Conservation (phyloP, 2,797 vertebrate species). For the Bradypodion ventrale region DNA sequence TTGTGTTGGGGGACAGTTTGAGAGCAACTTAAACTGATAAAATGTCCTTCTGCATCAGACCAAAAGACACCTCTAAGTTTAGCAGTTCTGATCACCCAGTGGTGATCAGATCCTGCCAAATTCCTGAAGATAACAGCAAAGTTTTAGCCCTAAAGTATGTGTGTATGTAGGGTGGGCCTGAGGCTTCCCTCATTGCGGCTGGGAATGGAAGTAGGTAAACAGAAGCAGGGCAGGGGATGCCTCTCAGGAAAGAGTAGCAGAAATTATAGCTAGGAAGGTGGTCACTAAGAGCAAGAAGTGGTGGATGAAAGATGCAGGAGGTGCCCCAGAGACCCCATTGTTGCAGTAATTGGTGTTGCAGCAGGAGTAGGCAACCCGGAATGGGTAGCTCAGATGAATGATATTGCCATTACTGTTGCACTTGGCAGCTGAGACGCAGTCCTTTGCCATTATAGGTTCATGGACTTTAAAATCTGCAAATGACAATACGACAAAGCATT, state of each 20-base stretch:
- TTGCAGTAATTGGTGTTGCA: constrained; percentile 4
- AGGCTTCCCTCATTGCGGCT: neutral
- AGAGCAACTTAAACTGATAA: neutral
- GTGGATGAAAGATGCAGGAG: neutral
- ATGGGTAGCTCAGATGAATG: neutral
- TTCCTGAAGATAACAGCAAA: no score
- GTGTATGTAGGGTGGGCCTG: neutral
- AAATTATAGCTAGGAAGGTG: neutral
- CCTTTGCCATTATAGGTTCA: neutral
- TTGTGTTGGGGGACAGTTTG: neutral
- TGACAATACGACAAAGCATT: neutral
- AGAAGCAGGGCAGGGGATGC: no score
- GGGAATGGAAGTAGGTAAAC: neutral
- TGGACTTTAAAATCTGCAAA: constrained; percentile 22
- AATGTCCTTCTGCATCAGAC: neutral
- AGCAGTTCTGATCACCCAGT: neutral
- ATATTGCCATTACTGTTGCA: neutral
- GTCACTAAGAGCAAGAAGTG: neutral
- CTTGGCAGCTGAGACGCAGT: neutral
- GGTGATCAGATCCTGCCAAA: neutral
- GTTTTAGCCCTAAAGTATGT: neutral
- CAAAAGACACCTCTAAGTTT: neutral
- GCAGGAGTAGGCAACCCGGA: neutral
- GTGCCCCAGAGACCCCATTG: neutral
- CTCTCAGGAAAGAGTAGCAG: neutral